Conservation (phyloP, 35 echinoderm and acorn worm genomes). For the Heliocidaris erythrogramma region DNA sequence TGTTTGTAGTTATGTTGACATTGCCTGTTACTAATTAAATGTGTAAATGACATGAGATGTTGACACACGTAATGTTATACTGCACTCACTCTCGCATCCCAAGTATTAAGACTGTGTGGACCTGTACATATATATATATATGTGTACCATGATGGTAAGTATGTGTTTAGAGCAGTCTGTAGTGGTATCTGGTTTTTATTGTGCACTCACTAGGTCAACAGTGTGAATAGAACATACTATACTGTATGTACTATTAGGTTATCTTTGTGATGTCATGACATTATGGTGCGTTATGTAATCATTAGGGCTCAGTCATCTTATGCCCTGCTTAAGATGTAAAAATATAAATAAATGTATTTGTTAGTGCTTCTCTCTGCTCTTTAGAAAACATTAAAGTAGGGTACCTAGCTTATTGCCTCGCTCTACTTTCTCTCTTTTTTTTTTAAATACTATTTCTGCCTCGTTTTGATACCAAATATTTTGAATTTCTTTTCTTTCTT, state of each 20-base stretch:
- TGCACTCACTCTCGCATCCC: background rate
- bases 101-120: background rate
- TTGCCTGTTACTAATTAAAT: background rate
- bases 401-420: background rate
- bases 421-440: background rate
- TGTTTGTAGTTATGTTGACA: background rate
- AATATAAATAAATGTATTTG: background rate
- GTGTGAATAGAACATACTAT: background rate
- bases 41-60: background rate
- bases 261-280: background rate
- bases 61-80: background rate
- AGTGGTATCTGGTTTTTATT: slow-evolving; percentile 7
- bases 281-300: slow-evolving; percentile 17
- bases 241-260: background rate
- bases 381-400: background rate
- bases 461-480: background rate
- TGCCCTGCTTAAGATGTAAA: background rate
- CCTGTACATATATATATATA: background rate
- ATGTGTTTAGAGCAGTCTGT: background rate
- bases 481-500: background rate
- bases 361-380: background rate
- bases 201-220: background rate
- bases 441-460: background rate
- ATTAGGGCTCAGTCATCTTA: background rate
- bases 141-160: background rate